These are phyloP conservation scores for Bombus superbus DNA, from an alignment of 1,140 invertebrate genomes.

Conservation along the genomic window DNA sequence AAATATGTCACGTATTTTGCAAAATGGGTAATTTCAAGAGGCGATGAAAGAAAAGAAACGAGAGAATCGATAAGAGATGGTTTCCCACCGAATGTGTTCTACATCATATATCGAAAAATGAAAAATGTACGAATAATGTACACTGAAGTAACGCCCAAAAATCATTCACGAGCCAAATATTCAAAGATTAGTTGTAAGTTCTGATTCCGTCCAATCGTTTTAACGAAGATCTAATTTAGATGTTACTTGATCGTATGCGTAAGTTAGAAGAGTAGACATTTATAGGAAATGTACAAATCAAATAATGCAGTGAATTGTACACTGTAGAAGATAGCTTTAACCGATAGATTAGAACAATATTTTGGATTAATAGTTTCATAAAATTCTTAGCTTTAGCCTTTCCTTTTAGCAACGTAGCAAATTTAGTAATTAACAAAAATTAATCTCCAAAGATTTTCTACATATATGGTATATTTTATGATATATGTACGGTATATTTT, in stretches of 20 bases:
- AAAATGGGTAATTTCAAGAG: not conserved
- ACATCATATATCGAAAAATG: not conserved
- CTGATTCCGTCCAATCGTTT: conserved; percentile 12
- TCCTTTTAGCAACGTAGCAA: not conserved
- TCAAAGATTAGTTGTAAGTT: conserved; percentile 29
- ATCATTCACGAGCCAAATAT: conserved; percentile 27
- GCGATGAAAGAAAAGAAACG: not conserved
- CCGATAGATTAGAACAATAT: not conserved
- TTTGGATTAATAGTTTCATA: not conserved
- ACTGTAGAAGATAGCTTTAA: conserved; percentile 4
- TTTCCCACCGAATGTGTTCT: conserved; percentile 46
- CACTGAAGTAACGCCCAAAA: not conserved
- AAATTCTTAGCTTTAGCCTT: not conserved
- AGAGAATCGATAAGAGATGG: not conserved
- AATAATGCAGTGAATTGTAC: not conserved
- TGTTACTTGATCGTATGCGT: not conserved
- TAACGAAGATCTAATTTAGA: not conserved
- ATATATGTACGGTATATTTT: not conserved
- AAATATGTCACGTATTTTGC: too few relatives aligned
- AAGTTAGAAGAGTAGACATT: not conserved
- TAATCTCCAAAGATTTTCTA: conserved; percentile 24
- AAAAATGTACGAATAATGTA: not conserved
- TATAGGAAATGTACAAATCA: conserved; percentile 24
- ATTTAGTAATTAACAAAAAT: not conserved
- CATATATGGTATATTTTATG: too few relatives aligned